phyloP scores from a whole-genome alignment of 2,113 vertebrate species.

The Protobothrops mucrosquamatus region DNA sequence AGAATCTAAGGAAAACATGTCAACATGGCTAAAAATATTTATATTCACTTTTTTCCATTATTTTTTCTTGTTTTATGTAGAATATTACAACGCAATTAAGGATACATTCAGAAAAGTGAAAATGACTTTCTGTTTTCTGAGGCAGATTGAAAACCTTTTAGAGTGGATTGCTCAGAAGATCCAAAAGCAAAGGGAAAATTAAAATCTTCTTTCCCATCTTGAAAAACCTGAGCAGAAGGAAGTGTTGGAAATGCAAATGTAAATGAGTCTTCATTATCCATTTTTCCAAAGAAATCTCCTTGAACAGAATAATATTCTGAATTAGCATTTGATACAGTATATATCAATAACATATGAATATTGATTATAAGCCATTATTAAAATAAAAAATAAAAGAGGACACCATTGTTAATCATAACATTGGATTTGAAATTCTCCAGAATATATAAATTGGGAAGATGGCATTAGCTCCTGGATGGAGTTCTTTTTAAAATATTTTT shows the following conservation, averaged over 20 bases:
- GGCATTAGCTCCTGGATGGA: background rate
- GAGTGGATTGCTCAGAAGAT: slow-evolving; percentile 59
- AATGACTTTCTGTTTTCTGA: slow-evolving; percentile 67
- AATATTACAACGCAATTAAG: slow-evolving; percentile 49
- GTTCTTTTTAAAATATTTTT: background rate
- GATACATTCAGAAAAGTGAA: slow-evolving; percentile 71
- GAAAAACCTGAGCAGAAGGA: slow-evolving; percentile 64
- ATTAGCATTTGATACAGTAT: slow-evolving; percentile 16
- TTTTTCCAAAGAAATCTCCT: slow-evolving; percentile 75
- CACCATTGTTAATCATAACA: background rate
- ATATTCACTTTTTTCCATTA: background rate
- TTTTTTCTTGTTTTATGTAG: slow-evolving; percentile 31
- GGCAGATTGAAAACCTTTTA: slow-evolving; percentile 68
- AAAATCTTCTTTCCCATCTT: slow-evolving; percentile 73
- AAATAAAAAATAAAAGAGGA: background rate
- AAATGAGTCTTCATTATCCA: slow-evolving; percentile 70
- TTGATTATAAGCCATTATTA: background rate
- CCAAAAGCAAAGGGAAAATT: slow-evolving; percentile 76
- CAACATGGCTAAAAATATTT: slow-evolving; percentile 35
- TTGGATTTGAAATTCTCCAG: background rate
- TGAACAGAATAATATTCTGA: slow-evolving; percentile 24
- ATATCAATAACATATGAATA: background rate
- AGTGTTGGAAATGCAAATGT: slow-evolving; percentile 70
- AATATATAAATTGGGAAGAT: background rate
- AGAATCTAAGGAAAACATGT: slow-evolving; percentile 36